phyloP scores from a whole-genome alignment of 2,113 vertebrate species.

The rat (Rattus norvegicus) region DNA sequence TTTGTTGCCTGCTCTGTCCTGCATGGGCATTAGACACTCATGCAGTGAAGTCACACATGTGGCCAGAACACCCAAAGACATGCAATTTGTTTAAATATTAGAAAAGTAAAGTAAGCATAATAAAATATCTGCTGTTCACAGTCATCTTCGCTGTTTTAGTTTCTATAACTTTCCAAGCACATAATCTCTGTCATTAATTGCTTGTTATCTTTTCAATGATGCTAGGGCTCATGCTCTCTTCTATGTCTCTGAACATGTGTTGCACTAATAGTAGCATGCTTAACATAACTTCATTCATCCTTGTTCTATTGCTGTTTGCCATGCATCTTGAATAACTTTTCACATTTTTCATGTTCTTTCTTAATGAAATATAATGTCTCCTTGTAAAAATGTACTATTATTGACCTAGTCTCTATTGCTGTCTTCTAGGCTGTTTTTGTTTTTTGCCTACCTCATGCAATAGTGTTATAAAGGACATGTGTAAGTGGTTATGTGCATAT shows the following conservation, averaged over 20 bases:
- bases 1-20: not conserved
- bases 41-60: not conserved
- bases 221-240: not conserved
- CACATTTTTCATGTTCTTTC: not conserved
- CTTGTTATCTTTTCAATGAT: not conserved
- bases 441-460: not conserved
- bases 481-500: not conserved
- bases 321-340: not conserved
- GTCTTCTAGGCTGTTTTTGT: not conserved
- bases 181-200: not conserved
- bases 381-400: not conserved
- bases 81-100: not conserved
- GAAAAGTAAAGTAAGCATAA: not conserved
- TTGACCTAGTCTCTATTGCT: not conserved
- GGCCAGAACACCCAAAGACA: not conserved
- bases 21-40: not conserved
- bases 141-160: not conserved
- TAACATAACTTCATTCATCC: not conserved
- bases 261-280: not conserved
- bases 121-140: not conserved
- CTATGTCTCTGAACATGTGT: not conserved
- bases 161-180: not conserved
- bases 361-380: not conserved
- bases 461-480: not conserved
- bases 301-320: not conserved